Evolutionary conservation across 1,140 invertebrate species (phyloP).

Genomic region (Tetragonula clypearis): DNA sequence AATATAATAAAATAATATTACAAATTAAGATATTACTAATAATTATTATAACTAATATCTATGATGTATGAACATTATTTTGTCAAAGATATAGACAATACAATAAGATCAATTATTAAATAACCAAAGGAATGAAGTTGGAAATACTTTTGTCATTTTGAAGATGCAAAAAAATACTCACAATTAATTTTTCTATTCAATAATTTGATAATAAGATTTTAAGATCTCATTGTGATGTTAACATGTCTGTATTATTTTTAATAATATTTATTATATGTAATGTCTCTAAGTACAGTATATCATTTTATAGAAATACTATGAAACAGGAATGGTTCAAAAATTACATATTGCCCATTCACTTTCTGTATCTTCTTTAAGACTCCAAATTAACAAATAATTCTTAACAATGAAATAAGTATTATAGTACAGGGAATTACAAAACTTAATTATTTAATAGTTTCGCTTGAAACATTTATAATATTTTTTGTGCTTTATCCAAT

Average conservation of each 20-base stretch:
- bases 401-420: neutral
- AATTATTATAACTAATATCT: neutral
- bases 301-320: slow-evolving; percentile 48
- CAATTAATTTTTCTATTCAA: neutral
- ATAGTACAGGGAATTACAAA: neutral
- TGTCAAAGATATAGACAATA: neutral
- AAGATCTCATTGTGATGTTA: slow-evolving; percentile 26
- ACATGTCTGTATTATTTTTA: neutral
- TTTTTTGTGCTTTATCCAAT: neutral
- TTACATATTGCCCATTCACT: neutral
- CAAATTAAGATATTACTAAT: neutral
- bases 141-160: neutral
- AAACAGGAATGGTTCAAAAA: slow-evolving; percentile 47
- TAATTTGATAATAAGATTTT: neutral
- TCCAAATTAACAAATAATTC: slow-evolving; percentile 2
- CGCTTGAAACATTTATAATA: neutral
- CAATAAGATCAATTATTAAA: neutral
- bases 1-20: slow-evolving; percentile 15
- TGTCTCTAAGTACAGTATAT: slow-evolving; percentile 11
- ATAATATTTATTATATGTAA: neutral
- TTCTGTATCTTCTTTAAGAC: slow-evolving; percentile 8
- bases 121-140: neutral
- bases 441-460: neutral
- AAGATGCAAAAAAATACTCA: neutral
- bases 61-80: too few species aligned